Conservation (phyloP, 2,797 vertebrate species). For the Champsocephalus esox region DNA sequence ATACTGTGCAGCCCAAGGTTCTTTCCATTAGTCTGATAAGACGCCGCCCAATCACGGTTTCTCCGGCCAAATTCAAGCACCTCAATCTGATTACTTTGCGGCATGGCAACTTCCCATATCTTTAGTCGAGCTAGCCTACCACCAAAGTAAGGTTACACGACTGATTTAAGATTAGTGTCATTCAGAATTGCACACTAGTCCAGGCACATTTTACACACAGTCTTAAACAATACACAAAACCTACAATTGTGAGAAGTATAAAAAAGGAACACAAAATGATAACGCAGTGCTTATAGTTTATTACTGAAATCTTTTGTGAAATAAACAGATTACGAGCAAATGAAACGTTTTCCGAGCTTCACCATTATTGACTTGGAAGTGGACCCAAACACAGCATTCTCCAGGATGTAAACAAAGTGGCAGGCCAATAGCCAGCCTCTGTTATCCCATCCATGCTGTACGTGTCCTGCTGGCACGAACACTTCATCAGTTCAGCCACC, state of each 20-base stretch:
- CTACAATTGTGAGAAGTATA: neutral
- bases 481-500: conserved; percentile 18
- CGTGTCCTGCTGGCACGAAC: conserved; percentile 30
- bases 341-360: neutral
- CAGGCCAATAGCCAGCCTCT: conserved; percentile 30
- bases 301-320: neutral
- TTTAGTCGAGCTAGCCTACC: conserved; percentile 16
- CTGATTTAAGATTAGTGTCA: conserved; percentile 17
- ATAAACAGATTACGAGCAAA: neutral
- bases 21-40: conserved; percentile 71
- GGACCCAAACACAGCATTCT: conserved; percentile 24
- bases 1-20: conserved; percentile 8
- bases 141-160: conserved; percentile 22
- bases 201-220: neutral
- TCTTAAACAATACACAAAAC: neutral
- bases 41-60: conserved; percentile 41
- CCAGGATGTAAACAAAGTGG: conserved; percentile 60
- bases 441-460: conserved; percentile 36
- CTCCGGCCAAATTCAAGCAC: conserved; percentile 51
- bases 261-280: neutral
- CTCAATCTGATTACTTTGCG: conserved; percentile 50
- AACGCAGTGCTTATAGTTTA: neutral
- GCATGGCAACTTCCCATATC: conserved; percentile 21
- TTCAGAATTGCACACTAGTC: neutral
- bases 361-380: conserved; percentile 8